phyloP scores from a whole-genome alignment of 35 echinoderm and acorn worm species.

The Hemicentrotus pulcherrimus region DNA sequence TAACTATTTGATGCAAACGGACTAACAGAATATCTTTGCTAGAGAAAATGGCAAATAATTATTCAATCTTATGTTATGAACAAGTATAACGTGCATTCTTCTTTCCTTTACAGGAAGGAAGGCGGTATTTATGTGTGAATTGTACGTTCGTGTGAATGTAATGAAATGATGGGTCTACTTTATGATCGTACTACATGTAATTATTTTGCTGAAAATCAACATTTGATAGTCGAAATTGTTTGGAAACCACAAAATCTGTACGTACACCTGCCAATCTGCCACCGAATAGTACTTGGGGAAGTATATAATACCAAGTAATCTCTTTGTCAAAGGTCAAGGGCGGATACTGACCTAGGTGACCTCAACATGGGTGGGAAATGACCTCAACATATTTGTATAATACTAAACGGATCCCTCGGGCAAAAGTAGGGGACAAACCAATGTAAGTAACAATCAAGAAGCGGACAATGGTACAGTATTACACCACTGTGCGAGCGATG shows the following conservation, averaged over 20 bases:
- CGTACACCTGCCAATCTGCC: neutral
- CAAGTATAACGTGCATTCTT: too few species aligned
- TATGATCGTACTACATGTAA: too few species aligned
- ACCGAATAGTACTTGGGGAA: too few species aligned
- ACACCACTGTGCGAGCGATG: too few species aligned
- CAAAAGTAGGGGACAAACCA: neutral
- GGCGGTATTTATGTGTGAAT: too few species aligned
- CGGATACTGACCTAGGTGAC: conserved; percentile 26
- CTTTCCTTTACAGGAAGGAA: too few species aligned
- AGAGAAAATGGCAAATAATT: too few species aligned
- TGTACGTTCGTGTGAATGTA: too few species aligned
- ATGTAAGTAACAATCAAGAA: neutral
- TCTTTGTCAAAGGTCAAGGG: conserved; percentile 25
- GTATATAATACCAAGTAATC: neutral
- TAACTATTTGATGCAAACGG: too few species aligned
- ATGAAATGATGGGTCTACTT: too few species aligned
- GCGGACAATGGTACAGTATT: neutral
- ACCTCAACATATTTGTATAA: conserved; percentile 26
- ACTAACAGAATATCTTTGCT: too few species aligned
- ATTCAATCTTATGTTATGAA: too few species aligned
- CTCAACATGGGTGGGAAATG: conserved; percentile 40
- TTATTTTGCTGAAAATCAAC: neutral
- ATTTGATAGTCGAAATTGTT: neutral
- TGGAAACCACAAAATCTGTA: neutral
- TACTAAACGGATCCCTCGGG: neutral